Evolutionary conservation across 1,140 invertebrate species (phyloP), one percentile per base, ranked within the genome.

Genomic region (Euschistus heros): DNA sequence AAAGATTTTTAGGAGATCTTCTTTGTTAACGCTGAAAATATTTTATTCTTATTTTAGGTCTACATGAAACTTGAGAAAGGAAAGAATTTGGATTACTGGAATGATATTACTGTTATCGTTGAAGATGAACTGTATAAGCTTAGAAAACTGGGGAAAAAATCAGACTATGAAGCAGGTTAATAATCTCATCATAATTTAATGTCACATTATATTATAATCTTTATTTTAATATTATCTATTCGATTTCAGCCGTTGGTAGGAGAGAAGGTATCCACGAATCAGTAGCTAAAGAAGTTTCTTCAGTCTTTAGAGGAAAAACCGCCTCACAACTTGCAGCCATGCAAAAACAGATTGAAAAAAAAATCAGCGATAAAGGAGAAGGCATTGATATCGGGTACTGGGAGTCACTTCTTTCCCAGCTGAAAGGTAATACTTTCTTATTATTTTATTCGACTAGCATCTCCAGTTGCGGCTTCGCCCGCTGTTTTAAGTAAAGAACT

Each of bases 351-450:
- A 98, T 99, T 70, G 89, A 94, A 75, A 79, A 80, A 10, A 99
- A 98, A 80, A 90, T 97, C 37, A 80, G 78, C 68, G 84, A 84
- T 0, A 84, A 89, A 62, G 83, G 85, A 52, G 92, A 94, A 74
- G 94, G 94, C 42, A 86, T 97, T 50, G 96, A 99, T 79, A 89
- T 98, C 67, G 91, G 90, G 59, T 98, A 97, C 76, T 99, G 95
- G 94, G 95, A 98, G 78, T 92, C 89, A 55, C 76, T 98, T 54
- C 79, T 97, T 10, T 91, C 90, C 46, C 89, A 97, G 75, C 78
- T 98, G 3, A 95, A 93, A 83, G 84, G 84, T 86, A 75, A 65
- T 57, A 13, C 1, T 47, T 14, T 54, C 30, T 10, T 37, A 37
- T 6, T n/a, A n/a, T n/a, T n/a, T n/a, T n/a, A n/a, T n/a, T n/a